Evolutionary conservation across 2,113 vertebrate species (phyloP), one percentile per base, ranked within the genome.

Genomic region (Alethe diademata): DNA sequence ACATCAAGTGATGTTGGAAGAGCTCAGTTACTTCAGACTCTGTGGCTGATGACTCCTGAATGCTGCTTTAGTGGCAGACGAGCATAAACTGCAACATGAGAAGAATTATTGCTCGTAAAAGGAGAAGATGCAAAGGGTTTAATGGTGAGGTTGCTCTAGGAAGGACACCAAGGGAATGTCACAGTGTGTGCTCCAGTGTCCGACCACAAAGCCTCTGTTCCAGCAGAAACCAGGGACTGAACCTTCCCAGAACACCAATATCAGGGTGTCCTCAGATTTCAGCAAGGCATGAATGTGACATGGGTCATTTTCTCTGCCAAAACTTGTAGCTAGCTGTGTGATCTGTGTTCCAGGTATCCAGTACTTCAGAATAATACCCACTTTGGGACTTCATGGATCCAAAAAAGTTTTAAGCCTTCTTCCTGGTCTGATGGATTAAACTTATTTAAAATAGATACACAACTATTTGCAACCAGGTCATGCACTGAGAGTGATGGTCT

Each of bases 231-330:
- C 15, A 29, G 48, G 24, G 45, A 3, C 16, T 51, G 45, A 38
- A 50, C 8, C 7, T 45, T 45, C 38, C 14, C 3, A 2, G 0
- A 11, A 3, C 31, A 61, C 14, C 57, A 24, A 4, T 26, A 8
- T 40, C 9, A 3, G 3, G 2, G 4, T 47, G 50, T 24, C 50
- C 29, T 17, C 72, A 42, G 9, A 40, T 45, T 86, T 20, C 11
- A 0, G 11, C 53, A n/a, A 31, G 33, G 62, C 67, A 24, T 9
- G 1, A 24, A 22, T 6, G 15, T n/a, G 47, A 12, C 5, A 2
- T 5, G 22, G 22, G 31, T 54, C 45, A 7, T 8, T 11, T 56
- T 73, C 45, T 31, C 31, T n/a, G 45, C 29, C 54, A 56, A 48
- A 50, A 12, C 8, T 8, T 26, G 23, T 11, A 17, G 33, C 53